Evolutionary conservation across 2,888 invertebrate genomes (phyloP).

Genomic region (Yponomeuta sedellus): DNA sequence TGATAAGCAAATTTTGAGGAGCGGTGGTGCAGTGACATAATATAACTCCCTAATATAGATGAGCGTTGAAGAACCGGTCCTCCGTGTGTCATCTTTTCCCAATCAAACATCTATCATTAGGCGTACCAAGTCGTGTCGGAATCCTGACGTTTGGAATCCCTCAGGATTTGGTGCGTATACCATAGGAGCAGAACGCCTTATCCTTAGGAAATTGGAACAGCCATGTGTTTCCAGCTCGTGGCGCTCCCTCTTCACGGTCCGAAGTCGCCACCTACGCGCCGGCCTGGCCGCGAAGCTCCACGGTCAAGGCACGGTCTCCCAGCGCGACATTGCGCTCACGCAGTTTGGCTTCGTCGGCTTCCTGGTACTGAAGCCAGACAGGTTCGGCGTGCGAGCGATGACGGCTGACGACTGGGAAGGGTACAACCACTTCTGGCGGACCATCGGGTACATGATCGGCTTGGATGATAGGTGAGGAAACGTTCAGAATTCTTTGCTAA

Average conservation of each 20-base stretch:
- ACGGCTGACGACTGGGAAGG: conserved; percentile 81
- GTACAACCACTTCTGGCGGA: conserved; percentile 89
- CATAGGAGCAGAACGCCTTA: no score
- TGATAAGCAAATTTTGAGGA: no score
- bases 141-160: no score
- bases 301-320: conserved; percentile 79
- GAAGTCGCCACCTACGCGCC: conserved; percentile 80
- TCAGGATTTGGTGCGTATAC: no score
- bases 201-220: background rate
- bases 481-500: background rate
- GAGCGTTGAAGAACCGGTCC: no score
- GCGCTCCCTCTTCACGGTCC: conserved; percentile 81
- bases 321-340: conserved; percentile 89
- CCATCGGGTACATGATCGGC: conserved; percentile 87
- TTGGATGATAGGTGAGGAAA: conserved; percentile 82
- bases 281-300: conserved; percentile 62
- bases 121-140: no score
- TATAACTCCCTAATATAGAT: no score
- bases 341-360: conserved; percentile 93
- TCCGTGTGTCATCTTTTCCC: no score
- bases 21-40: no score
- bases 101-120: no score
- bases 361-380: conserved; percentile 77
- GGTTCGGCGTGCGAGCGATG: conserved; percentile 79
- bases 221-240: conserved; percentile 70